Evolutionary conservation across 2,113 vertebrate genomes (phyloP), one percentile per base, ranked within the genome.

Genomic region (Neogobius melanostomus): DNA sequence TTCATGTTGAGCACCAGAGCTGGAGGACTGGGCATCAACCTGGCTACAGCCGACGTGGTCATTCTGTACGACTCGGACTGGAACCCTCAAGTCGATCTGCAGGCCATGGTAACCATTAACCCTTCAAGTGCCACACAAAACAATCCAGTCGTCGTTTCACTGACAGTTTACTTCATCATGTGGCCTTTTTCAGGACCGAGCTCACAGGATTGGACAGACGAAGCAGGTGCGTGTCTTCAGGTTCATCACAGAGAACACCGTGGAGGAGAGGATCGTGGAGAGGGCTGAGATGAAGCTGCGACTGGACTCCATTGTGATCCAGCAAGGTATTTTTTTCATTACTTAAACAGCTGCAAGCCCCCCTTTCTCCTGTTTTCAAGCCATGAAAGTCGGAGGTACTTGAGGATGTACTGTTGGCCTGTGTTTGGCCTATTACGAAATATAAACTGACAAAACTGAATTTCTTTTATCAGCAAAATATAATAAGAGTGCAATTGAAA

Each of bases 1-100:
- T 99, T 99, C 89, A 99, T 99, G 98, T 76, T 99, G 90, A 98
- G 96, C 84, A 99, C 97, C 17, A 93, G 97, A 75, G 98, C 98
- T 69, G 98, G 98, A 75, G 98, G 98, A 9, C 92, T 99, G 71
- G 98, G 98, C 66, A 99, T 99, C 87, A 99, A 99, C 87, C 91
- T 99, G 85, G 98, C 98, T 59, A 99, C 97, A 65, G 98, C 98
- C 10, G 98, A 99, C 77, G 97, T 98, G 1, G 98, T 99, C 64
- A 99, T 99, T 88, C 91, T 99, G 10, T 99, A 98, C 50, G 98
- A 99, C 90, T 99, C 98, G 6, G 97, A 99, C 90, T 99, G 98
- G 97, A 99, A 99, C 85, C 98, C 98, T 42, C 98, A 99, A 92
- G 98, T 99, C 10, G 98, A 99, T 85, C 95, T 99, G 70, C 98